These are phyloP conservation scores for Caenorhabditis sp. DNA, from an alignment of 2,888 invertebrate genomes.

Conservation along the genomic window DNA sequence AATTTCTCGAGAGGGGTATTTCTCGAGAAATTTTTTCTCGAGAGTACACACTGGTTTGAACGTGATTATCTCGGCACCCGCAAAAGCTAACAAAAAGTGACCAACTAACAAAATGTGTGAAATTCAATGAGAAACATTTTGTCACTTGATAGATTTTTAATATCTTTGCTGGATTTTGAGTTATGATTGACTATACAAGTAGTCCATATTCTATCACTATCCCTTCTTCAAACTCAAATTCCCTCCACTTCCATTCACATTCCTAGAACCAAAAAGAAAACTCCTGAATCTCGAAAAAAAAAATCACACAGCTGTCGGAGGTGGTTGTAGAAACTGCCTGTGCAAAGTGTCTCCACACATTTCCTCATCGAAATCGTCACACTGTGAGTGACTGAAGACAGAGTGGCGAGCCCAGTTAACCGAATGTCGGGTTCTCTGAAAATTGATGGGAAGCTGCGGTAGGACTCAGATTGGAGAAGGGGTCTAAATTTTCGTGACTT, in stretches of 20 bases:
- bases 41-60: neutral
- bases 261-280: neutral
- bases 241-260: neutral
- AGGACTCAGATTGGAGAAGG: too few species aligned
- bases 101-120: neutral
- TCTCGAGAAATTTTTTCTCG: too few species aligned
- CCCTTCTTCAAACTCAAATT: neutral
- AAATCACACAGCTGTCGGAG: conserved; percentile 59
- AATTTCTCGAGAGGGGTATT: too few species aligned
- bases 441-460: conserved; percentile 4
- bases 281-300: neutral
- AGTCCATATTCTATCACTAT: too few species aligned
- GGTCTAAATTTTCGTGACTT: too few species aligned
- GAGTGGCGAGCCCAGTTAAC: conserved; percentile 73
- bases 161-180: neutral
- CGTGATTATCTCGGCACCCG: neutral
- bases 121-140: too few species aligned
- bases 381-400: conserved; percentile 64
- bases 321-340: conserved; percentile 53
- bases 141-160: neutral
- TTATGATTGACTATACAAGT: too few species aligned
- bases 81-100: neutral
- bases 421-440: conserved; percentile 72
- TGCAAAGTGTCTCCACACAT: conserved; percentile 15
- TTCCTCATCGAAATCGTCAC: conserved; percentile 62